A percentile compares a stretch with the other conserved stretches of the same genome.
Evolutionary conservation across 2,888 invertebrate genomes (phyloP).

Genomic region (Diploptera punctata): DNA sequence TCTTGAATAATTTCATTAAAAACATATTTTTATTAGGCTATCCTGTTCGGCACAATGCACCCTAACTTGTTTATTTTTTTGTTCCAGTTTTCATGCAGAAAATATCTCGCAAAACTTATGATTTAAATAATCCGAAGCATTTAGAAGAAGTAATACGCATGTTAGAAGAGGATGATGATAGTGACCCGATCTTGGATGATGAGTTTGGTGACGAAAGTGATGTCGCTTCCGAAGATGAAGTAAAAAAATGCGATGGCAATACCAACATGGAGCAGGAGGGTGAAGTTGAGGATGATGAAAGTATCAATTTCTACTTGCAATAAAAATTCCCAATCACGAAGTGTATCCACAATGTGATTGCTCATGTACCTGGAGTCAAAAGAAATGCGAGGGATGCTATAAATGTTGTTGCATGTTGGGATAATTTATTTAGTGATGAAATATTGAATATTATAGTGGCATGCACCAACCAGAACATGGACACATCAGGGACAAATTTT

Average conservation of each 20-base stretch:
- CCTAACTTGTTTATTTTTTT: constrained; percentile 12
- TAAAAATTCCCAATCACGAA: constrained; percentile 44
- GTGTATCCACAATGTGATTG: constrained; percentile 41
- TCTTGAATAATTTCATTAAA: not conserved
- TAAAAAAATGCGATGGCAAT: constrained; percentile 29
- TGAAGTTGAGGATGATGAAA: not conserved
- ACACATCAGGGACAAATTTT: constrained; percentile 42
- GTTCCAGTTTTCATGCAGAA: not conserved
- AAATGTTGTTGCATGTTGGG: constrained; percentile 44
- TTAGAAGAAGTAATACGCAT: not conserved
- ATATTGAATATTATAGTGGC: constrained; percentile 46
- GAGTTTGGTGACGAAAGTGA: constrained; percentile 7
- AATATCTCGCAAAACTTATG: not conserved
- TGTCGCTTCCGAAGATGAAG: not conserved
- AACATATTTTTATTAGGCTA: not conserved
- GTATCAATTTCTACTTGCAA: constrained; percentile 25
- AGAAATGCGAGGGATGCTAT: constrained; percentile 43
- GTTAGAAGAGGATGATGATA: not conserved
- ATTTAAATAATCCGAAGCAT: not conserved
- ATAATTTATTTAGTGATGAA: constrained; percentile 43
- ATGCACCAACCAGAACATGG: constrained; percentile 45
- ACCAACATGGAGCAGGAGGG: constrained; percentile 30
- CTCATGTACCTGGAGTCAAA: constrained; percentile 44
- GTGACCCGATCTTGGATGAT: not conserved
- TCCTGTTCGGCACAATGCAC: not conserved